A percentile compares a stretch with the other conserved stretches of the same genome.
These are phyloP conservation scores for Tachysurus vachellii DNA, from an alignment of 2,113 vertebrate genomes.

Conservation along the genomic window DNA sequence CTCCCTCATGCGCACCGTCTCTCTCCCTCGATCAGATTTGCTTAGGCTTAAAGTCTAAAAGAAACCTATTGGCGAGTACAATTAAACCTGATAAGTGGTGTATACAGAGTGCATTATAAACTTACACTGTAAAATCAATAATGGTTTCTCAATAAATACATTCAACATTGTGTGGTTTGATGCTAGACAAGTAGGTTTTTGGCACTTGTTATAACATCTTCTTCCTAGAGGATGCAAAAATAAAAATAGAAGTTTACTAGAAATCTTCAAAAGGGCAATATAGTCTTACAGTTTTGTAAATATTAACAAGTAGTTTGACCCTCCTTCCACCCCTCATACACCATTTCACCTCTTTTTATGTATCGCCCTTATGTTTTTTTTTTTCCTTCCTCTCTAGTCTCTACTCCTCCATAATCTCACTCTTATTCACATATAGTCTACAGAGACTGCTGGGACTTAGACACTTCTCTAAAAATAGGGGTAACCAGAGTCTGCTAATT, in stretches of 20 bases:
- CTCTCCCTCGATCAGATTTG: conserved; percentile 25
- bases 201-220: conserved; percentile 24
- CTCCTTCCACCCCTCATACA: not conserved
- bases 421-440: conserved; percentile 45
- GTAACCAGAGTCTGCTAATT: conserved; percentile 59
- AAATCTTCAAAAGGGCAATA: not conserved
- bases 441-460: conserved; percentile 44
- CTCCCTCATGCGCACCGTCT: not conserved
- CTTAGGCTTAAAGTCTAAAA: conserved; percentile 33
- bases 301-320: not conserved
- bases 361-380: not conserved
- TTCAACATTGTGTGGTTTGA: conserved; percentile 40
- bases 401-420: conserved; percentile 12
- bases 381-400: not conserved
- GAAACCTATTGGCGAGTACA: conserved; percentile 45
- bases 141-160: conserved; percentile 35
- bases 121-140: conserved; percentile 37
- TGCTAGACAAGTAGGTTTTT: conserved; percentile 19
- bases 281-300: not conserved
- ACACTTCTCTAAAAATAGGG: conserved; percentile 56
- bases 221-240: not conserved
- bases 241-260: not conserved
- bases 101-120: conserved; percentile 38
- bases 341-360: not conserved
- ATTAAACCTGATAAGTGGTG: conserved; percentile 46